phyloP scores from a whole-genome alignment of 1,140 invertebrate species.

The Periplaneta americana region DNA sequence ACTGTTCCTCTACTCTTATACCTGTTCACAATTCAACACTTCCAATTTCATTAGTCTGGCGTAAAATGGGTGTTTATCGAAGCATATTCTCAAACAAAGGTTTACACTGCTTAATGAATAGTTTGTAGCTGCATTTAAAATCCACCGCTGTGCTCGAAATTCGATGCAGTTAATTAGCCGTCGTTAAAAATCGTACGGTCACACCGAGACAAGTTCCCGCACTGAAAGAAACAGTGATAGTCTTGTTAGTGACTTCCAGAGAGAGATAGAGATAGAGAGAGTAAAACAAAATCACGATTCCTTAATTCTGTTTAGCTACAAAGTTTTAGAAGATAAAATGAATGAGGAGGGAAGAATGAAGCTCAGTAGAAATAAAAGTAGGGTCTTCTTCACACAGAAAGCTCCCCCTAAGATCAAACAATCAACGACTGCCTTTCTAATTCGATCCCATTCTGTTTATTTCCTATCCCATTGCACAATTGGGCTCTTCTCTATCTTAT shows the following conservation, averaged over 20 bases:
- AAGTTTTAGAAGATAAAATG: background rate
- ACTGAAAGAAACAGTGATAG: background rate
- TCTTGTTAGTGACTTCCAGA: background rate
- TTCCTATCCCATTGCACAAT: background rate
- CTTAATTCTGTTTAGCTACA: background rate
- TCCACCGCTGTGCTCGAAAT: background rate
- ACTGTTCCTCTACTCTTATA: no score
- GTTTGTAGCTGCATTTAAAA: background rate
- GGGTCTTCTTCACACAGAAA: background rate
- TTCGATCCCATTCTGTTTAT: background rate
- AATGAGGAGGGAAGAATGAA: background rate
- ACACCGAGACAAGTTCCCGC: background rate
- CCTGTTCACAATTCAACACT: no score
- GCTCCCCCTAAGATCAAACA: background rate
- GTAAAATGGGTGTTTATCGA: no score
- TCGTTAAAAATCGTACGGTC: background rate
- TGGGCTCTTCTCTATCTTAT: background rate
- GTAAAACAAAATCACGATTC: background rate
- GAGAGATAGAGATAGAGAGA: no score
- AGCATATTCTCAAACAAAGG: background rate
- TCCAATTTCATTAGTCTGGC: no score
- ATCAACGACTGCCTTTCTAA: background rate
- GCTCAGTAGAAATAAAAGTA: background rate
- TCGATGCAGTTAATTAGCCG: background rate
- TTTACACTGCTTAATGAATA: background rate